Base-by-base conservation (phyloP, 2,113 vertebrate genomes). In the Grammomys dolichurus region DNA sequence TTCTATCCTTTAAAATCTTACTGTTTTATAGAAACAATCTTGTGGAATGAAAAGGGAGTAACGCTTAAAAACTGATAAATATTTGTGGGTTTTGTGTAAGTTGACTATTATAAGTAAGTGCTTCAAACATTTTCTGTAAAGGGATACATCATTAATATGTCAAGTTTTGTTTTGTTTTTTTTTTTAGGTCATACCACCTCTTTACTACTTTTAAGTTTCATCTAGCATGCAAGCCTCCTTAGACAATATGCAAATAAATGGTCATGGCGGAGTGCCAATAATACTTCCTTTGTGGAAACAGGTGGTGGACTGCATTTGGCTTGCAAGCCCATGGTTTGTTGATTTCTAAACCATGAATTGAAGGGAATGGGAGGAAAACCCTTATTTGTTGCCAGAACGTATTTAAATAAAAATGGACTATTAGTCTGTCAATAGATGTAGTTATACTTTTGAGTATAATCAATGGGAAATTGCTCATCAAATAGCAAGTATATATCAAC, bases 221-320 rank as follows among this genome's bases (percentile, higher is more conserved):
- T 86, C 8, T 22, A 51, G 43, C 19, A 31, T 51, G 36, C 85
- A n/a, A 76, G n/a, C 58, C 69, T 76, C 94, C 36, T 58, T 10
- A 65, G 40, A 72, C 70, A 63, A 13, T 63, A 63, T 70, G 87
- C 80, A 97, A 78, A 88, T 93, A 56, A 87, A 28, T 84, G 58
- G 4, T 12, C 31, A 11, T 82, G 94, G 26, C 31, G 70, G 72
- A 36, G 4, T 60, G 90, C 77, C 73, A 89, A 7, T 22, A n/a
- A 69, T 19, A 81, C 33, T 80, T 63, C 85, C 84, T 94, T 85
- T 87, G 60, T 73, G 60, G 54, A 96, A 90, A 93, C 54, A 93
- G 78, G 73, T 80, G 26, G 51, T 82, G 13, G 84, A 40, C 26
- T 95, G 46, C 54, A 86, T 60, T 82, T 91, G 60, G 67, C 65